Base-by-base conservation (phyloP, 1,140 invertebrate genomes). In the Drosophila guanche region DNA sequence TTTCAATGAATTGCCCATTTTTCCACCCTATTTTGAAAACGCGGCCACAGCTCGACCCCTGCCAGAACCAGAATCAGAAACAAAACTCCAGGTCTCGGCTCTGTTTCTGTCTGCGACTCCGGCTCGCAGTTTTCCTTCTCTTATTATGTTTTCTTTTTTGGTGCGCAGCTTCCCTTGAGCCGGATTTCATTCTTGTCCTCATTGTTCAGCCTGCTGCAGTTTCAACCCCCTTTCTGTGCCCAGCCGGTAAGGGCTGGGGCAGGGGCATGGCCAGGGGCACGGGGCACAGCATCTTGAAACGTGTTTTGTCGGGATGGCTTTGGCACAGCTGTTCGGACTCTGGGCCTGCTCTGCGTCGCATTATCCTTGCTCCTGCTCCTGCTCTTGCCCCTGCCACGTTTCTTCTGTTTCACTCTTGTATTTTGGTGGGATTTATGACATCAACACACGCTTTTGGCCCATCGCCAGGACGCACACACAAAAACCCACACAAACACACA, bases 1-100 rank as follows among this genome's bases (percentile, higher is more conserved):
- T 23, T 37, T 37, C 33, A 37, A 37, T 10, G 10, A 37, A 37
- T 4, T 37, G 41, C 3, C 47, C 22, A 29, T 48, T 41, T 80
- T 85, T 88, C 81, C 83, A 86, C 81, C 81, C 81, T 59, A 62
- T 54, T 58, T 62, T 72, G 55, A 60, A 83, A 78, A 77, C 79
- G 55, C 69, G 62, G 62, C 40, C 37, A 65, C 72, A 76, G 73
- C 73, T 76, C 63, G 62, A 63, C 57, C 33, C 33, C 33, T 37
- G 33, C 33, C 33, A 4, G 33, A 37, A 37, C 33, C 33, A 37
- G 33, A 37, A 37, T 37, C 33, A 37, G 33, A 12, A 37, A 37
- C 33, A 4, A 4, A 37, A 37, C 33, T 37, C 33, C 5, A 37
- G 33, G 3, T 37, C 33, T 37, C 33, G 33, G 33, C 33, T 37